Evolutionary conservation across 2,797 vertebrate genomes (phyloP).

Genomic region (Onychomys leucogaster): DNA sequence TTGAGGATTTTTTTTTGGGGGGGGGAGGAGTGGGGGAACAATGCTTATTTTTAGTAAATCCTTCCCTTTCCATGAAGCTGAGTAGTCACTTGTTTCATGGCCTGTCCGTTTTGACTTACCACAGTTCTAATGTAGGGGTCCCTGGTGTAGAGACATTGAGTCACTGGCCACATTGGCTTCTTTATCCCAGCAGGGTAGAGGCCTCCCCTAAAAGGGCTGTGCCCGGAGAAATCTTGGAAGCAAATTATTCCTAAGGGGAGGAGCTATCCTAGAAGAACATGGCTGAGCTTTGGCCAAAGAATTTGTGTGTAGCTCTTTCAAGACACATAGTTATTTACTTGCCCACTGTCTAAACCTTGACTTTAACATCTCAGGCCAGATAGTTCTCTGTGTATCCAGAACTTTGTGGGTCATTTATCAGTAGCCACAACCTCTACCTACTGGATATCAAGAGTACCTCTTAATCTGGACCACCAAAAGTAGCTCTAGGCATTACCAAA

Average conservation of each 20-base stretch:
- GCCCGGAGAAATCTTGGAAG: conserved; percentile 59
- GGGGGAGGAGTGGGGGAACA: not conserved
- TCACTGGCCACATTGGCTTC: not conserved
- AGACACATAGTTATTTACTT: conserved; percentile 41
- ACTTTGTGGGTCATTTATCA: not conserved
- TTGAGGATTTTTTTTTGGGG: not conserved
- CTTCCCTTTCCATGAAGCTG: conserved; percentile 49
- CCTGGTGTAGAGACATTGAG: not conserved
- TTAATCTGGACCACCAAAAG: not conserved
- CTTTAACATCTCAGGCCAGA: not conserved
- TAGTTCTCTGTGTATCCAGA: not conserved
- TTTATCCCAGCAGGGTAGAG: not conserved
- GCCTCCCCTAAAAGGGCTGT: not conserved
- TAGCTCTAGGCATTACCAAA: not conserved
- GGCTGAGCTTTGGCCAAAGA: not conserved
- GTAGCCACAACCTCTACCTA: not conserved
- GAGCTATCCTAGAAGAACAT: conserved; percentile 37
- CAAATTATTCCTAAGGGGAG: conserved; percentile 33
- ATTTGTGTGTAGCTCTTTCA: conserved; percentile 37
- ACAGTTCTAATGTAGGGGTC: conserved; percentile 21
- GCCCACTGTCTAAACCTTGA: not conserved
- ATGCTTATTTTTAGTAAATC: conserved; percentile 68
- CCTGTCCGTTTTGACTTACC: conserved; percentile 24
- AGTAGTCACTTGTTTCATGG: not conserved
- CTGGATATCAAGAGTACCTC: not conserved